Evolutionary conservation across 64 coral and sea anemone species (phyloP).

Genomic region (Astreopora myriophthalma): DNA sequence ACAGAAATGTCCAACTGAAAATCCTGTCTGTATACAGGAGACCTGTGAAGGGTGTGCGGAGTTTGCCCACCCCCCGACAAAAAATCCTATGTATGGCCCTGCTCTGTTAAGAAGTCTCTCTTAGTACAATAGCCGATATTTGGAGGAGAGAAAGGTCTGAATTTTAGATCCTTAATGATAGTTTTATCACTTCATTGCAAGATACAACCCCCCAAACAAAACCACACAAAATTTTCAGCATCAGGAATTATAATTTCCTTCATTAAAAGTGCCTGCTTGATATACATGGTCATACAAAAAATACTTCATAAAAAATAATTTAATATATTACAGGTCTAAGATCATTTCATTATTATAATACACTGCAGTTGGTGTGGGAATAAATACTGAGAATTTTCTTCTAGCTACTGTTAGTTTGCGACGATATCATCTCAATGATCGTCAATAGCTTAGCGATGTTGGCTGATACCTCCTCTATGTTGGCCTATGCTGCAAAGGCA

Average conservation of each 20-base stretch:
- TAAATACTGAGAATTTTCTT: slow-evolving; percentile 29
- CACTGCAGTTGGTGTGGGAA: background rate
- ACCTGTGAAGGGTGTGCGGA: no score
- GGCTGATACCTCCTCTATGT: no score
- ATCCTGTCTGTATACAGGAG: no score
- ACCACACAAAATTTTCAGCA: background rate
- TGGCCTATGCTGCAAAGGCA: background rate
- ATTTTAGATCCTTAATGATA: no score
- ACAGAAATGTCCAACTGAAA: no score
- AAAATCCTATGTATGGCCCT: no score
- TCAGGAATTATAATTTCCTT: background rate
- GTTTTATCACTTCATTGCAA: background rate
- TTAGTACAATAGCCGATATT: no score
- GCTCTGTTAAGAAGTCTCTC: no score
- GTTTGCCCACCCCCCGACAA: no score
- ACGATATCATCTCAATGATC: background rate
- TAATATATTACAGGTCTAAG: slow-evolving; percentile 47
- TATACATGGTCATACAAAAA: slow-evolving; percentile 36
- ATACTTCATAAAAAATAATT: slow-evolving; percentile 55
- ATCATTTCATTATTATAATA: slow-evolving; percentile 30
- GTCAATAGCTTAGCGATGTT: background rate
- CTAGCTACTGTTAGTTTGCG: background rate
- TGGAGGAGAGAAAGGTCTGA: no score
- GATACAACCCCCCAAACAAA: background rate
- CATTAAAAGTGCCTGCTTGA: slow-evolving; percentile 7